These are phyloP conservation scores for Peromyscus attwateri DNA, from an alignment of 2,797 vertebrate species.

Conservation along the genomic window DNA sequence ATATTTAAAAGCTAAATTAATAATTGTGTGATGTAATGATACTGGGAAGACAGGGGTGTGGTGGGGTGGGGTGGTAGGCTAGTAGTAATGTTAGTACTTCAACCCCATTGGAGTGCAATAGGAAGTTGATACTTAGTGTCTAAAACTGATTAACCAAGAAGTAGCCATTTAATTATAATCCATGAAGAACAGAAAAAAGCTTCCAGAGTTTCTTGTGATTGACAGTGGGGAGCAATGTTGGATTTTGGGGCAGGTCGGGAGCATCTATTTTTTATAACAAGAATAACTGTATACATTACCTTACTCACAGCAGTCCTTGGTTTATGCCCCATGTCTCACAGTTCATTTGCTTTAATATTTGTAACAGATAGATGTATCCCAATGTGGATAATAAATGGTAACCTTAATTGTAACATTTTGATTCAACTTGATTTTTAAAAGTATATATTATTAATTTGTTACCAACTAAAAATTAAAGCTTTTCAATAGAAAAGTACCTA, in stretches of 20 bases:
- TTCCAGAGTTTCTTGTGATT: neutral
- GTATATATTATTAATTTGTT: neutral
- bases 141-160: neutral
- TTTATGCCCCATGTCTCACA: neutral
- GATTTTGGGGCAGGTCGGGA: neutral
- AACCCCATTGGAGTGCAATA: neutral
- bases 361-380: neutral
- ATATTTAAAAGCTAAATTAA: neutral
- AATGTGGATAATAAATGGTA: neutral
- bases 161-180: neutral
- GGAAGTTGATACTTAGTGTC: neutral
- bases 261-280: neutral
- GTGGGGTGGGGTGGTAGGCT: no score
- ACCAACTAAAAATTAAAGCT: slow-evolving; percentile 19
- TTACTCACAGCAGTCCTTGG: neutral
- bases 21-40: neutral
- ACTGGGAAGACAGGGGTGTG: neutral
- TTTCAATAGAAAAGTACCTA: neutral
- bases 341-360: slow-evolving; percentile 38
- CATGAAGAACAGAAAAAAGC: neutral
- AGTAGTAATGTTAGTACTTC: no score
- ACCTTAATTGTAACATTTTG: slow-evolving; percentile 10
- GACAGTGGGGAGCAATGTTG: neutral
- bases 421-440: slow-evolving; percentile 17
- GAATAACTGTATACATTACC: neutral